Conservation (phyloP, 2,888 invertebrate species). For the Lasioglossum vierecki region DNA sequence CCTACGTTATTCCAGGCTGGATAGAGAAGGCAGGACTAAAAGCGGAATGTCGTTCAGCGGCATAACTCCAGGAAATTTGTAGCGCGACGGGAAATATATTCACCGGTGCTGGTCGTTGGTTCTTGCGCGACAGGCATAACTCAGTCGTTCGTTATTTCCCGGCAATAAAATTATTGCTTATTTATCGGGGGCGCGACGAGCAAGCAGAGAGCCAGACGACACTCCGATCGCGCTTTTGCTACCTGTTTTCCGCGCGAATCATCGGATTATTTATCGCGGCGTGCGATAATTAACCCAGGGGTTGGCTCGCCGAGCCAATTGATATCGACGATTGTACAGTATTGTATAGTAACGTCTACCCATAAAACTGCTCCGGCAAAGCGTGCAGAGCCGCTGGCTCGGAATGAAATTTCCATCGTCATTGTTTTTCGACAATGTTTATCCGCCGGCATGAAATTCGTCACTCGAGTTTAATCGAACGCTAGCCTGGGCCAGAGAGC, state of each 20-base stretch:
- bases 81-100: constrained; percentile 9
- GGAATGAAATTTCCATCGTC: constrained; percentile 42
- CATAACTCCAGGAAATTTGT: constrained; percentile 48
- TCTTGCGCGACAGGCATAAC: constrained; percentile 16
- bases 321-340: not conserved
- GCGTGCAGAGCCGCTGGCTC: not conserved
- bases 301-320: not conserved
- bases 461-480: constrained; percentile 46
- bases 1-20: constrained; percentile 34
- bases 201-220: not conserved
- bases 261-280: constrained; percentile 24
- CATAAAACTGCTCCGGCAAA: not conserved
- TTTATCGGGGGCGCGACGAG: constrained; percentile 4
- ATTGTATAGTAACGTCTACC: not conserved
- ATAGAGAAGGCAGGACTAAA: constrained; percentile 36
- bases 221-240: not conserved
- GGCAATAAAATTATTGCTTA: constrained; percentile 25
- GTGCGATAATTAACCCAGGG: constrained; percentile 21
- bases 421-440: constrained; percentile 38
- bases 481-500: not conserved
- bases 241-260: not conserved
- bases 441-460: constrained; percentile 29
- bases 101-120: constrained; percentile 11
- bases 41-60: constrained; percentile 48
- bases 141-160: constrained; percentile 10